phyloP scores from a whole-genome alignment of 2,797 vertebrate genomes.

The Miopithecus talapoin region DNA sequence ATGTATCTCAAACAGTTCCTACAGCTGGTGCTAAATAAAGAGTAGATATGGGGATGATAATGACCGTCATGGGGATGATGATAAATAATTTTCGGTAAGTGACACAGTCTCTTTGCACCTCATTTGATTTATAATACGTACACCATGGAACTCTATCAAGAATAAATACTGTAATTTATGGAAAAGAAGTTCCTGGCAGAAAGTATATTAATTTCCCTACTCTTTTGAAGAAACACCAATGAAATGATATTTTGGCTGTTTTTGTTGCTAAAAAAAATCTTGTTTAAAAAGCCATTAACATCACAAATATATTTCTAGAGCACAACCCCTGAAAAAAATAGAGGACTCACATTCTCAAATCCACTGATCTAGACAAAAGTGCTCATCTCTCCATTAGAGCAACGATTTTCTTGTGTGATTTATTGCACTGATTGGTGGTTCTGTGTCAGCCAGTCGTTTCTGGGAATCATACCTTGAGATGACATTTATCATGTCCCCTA shows the following conservation, averaged over 20 bases:
- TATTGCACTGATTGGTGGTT: background rate
- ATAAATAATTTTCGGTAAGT: background rate
- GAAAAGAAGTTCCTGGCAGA: background rate
- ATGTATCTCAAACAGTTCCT: background rate
- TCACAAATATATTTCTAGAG: background rate
- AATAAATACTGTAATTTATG: background rate
- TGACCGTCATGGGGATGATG: background rate
- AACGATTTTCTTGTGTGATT: background rate
- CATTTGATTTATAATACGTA: background rate
- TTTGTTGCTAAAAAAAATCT: constrained; percentile 18
- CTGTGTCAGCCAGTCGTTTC: background rate
- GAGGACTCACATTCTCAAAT: background rate
- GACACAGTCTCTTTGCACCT: background rate
- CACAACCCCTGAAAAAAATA: background rate
- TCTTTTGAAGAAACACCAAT: background rate
- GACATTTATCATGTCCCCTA: background rate
- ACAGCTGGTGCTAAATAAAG: background rate
- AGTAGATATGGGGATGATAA: background rate
- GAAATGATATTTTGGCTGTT: constrained; percentile 13
- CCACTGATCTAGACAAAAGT: background rate
- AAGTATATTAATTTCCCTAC: background rate
- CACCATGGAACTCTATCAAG: background rate
- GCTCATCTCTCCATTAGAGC: background rate
- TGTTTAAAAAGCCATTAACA: constrained; percentile 15
- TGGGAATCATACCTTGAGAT: background rate